Evolutionary conservation across 2,888 invertebrate genomes (phyloP).

Genomic region (Tetrapedia diversipes): DNA sequence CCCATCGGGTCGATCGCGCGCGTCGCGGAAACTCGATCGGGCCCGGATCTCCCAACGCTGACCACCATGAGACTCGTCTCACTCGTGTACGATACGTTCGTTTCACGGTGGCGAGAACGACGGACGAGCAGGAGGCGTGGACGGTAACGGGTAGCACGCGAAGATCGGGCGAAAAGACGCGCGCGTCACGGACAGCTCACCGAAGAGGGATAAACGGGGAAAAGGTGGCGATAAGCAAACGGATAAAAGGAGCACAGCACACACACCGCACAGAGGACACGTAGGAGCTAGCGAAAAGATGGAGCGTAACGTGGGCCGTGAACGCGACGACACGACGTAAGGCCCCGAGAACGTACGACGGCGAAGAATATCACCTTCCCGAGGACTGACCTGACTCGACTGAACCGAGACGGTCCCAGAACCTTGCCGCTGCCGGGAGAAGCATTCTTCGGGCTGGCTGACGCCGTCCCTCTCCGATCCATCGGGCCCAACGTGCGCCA

Average conservation of each 20-base stretch:
- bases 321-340: constrained; percentile 66
- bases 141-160: not conserved
- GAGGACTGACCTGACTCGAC: constrained; percentile 82
- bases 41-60: too few species aligned
- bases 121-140: not conserved
- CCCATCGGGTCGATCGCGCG: constrained; percentile 9
- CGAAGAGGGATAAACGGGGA: not conserved
- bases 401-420: constrained; percentile 75
- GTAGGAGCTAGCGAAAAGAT: constrained; percentile 18
- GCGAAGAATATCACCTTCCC: constrained; percentile 74
- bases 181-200: not conserved
- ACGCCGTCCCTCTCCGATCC: constrained; percentile 80
- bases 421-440: constrained; percentile 69
- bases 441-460: constrained; percentile 75
- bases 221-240: not conserved
- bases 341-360: constrained; percentile 66
- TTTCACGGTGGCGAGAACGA: constrained; percentile 25
- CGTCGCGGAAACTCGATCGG: constrained; percentile 22
- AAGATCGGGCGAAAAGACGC: not conserved
- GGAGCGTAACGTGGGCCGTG: constrained; percentile 67
- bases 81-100: constrained; percentile 35
- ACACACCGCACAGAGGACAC: not conserved
- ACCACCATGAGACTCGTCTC: constrained; percentile 37
- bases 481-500: constrained; percentile 74
- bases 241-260: not conserved